Evolutionary conservation across 2,888 invertebrate genomes (phyloP), one percentile per base, ranked within the genome.

Genomic region (Stenichneumon culpator): DNA sequence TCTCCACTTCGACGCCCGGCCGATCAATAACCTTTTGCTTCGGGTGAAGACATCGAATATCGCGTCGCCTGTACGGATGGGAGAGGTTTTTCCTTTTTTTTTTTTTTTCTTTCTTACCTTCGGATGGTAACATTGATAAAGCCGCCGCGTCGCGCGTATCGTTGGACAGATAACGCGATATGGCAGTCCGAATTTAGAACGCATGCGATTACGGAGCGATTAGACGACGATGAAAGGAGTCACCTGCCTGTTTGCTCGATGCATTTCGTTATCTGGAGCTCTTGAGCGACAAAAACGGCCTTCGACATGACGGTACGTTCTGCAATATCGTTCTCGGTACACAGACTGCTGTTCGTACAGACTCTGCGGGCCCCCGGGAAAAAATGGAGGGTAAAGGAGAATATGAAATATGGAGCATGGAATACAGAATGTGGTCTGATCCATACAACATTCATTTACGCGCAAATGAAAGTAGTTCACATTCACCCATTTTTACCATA

Each of bases 31-130:
- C 79, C 36, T 82, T 36, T 25, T 25, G 65, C 70, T 74, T 67
- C 79, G 50, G 65, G 50, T 65, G 50, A 32, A 57, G 74, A 79
- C 65, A 79, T 82, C 74, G 82, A 82, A 28, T 67, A 84, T 70
- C 78, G 79, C 79, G 79, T 70, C 50, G 50, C 50, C 50, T 78
- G 74, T 50, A 32, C 50, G 6, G 2, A 14, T 39, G 50, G 28
- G 47, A 79, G 70, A 44, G 44, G 3, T 14, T 44, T 39, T 39
- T 32, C 74, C 9, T 50, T 11, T 16, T 5, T 79, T 54, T 25
- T 28, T 75, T 16, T 50, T 52, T 65, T 39, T 36, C 6, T 4
- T 9, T 36, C 11, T 63, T 57, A n/a, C 60, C 22, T n/a, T 28
- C 14, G 14, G 22, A 65, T 50, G 14, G 65, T 16, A 4, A 44